Evolutionary conservation across 2,113 vertebrate species (phyloP), one percentile per base, ranked within the genome.

Genomic region (Clarias gariepinus): DNA sequence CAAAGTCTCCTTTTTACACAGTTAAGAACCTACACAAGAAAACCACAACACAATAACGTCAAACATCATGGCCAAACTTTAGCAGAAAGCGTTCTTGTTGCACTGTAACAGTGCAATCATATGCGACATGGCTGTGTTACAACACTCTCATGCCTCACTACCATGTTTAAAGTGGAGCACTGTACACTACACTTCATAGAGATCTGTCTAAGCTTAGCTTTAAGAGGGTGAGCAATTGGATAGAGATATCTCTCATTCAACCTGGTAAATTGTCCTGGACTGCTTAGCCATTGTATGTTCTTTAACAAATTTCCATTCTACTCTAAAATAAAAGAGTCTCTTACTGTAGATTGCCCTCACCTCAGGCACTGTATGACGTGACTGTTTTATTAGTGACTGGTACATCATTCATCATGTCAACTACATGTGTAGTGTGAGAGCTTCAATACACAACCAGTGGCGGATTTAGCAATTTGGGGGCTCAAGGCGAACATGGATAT

Each of bases 251-350:
- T 30, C n/a, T 33, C 10, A 33, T 83, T 83, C 81, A 47, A 83
- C 18, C 41, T 53, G 25, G 15, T 25, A 52, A 74, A 68, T 68
- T 55, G n/a, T 30, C 1, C 41, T 15, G 41, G 9, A 30, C n/a
- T 66, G n/a, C 1, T 21, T 25, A 52, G 41, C 25, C 55, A 23
- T 60, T 76, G 55, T 76, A 53, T 15, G 9, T 69, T n/a, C 61
- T 79, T 79, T 47, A 30, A 69, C 76, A 16, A n/a, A 21, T 52
- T 55, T 23, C 57, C 30, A 58, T 69, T 81, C 23, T 41, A 69
- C 21, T 69, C 30, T 18, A 41, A 33, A 86, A 71, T 23, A 80
- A 69, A 80, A 80, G 64, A 21, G 47, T 81, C 76, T n/a, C 28
- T 36, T 52, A n/a, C n/a, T n/a, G n/a, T n/a, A 10, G 28, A 10